Base-by-base conservation (phyloP, 2,797 vertebrate species). In the Gallinago solitaria region DNA sequence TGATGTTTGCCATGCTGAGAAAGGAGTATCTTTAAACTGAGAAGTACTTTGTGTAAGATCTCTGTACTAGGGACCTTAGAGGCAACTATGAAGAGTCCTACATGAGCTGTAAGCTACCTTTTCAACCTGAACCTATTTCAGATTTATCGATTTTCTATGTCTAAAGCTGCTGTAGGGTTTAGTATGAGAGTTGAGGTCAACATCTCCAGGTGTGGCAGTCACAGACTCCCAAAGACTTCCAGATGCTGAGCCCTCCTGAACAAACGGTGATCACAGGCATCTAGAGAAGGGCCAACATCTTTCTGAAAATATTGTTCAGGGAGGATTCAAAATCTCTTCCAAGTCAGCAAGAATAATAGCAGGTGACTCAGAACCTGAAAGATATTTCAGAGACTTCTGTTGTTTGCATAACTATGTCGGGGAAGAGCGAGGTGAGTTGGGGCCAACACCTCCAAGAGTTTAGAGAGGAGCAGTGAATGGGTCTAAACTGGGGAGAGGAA, bases 71-170 rank as follows among this genome's bases (percentile, higher is more conserved):
- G 27, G 19, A 63, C 5, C 21, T 43, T 12, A 73, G 16, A 75
- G 30, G 24, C 23, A 11, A 3, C 27, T 23, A 33, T n/a, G 48
- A n/a, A 48, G 57, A 75, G 41, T n/a, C 27, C 30, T 73, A 10
- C 15, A 9, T 0, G 1, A 61, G 17, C 18, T 32, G 5, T 19
- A 70, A 70, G 4, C 2, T 78, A 41, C 11, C 9, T 59, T 70
- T 84, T 63, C 51, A 56, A 9, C 32, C 39, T 32, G 23, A 82
- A 33, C 4, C 35, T 51, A 5, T 25, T 74, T 27, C 81, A 90
- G 27, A 25, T 19, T 30, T 47, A 33, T 59, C 48, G 2, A 0
- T 23, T 68, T 71, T 39, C 24, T 9, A 0, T 59, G 16, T 30
- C 74, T 63, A 9, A 83, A 84, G 7, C 15, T 47, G 32, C 4